phyloP scores from a whole-genome alignment of 53 echinoderm and acorn worm species.

The Luidia sarsii region DNA sequence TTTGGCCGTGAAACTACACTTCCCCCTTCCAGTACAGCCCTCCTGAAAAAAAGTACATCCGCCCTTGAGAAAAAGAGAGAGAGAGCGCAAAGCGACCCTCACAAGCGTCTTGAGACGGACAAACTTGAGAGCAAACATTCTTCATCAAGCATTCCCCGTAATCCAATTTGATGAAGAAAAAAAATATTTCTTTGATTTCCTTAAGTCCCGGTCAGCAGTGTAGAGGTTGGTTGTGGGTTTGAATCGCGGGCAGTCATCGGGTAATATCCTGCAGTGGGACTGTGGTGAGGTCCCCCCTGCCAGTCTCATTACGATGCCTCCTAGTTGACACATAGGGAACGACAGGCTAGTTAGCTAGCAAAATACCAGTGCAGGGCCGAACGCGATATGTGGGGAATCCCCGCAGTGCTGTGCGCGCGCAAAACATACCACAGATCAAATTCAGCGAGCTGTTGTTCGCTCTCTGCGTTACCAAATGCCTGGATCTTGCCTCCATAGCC shows the following conservation, averaged over 20 bases:
- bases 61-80: no score
- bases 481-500: slow-evolving; percentile 1
- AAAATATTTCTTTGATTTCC: neutral
- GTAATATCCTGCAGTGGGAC: slow-evolving; percentile 8
- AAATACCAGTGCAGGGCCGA: slow-evolving; percentile 42
- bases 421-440: slow-evolving; percentile 51
- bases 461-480: no score
- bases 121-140: slow-evolving; percentile 35
- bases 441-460: no score
- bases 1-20: neutral
- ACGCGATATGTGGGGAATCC: slow-evolving; percentile 47
- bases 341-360: slow-evolving; percentile 57
- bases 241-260: slow-evolving; percentile 11
- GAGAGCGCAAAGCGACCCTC: slow-evolving; percentile 4
- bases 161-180: slow-evolving; percentile 53
- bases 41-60: slow-evolving; percentile 32
- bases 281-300: slow-evolving; percentile 39
- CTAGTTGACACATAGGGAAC: slow-evolving; percentile 47
- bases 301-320: slow-evolving; percentile 23
- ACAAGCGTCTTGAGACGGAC: slow-evolving; percentile 23
- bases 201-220: slow-evolving; percentile 18
- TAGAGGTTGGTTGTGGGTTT: neutral
- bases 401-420: slow-evolving; percentile 39
- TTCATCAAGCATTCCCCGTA: slow-evolving; percentile 25
- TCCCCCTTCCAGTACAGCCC: neutral